Conservation (phyloP, 2,113 vertebrate genomes). For the Eptesicus fuscus region DNA sequence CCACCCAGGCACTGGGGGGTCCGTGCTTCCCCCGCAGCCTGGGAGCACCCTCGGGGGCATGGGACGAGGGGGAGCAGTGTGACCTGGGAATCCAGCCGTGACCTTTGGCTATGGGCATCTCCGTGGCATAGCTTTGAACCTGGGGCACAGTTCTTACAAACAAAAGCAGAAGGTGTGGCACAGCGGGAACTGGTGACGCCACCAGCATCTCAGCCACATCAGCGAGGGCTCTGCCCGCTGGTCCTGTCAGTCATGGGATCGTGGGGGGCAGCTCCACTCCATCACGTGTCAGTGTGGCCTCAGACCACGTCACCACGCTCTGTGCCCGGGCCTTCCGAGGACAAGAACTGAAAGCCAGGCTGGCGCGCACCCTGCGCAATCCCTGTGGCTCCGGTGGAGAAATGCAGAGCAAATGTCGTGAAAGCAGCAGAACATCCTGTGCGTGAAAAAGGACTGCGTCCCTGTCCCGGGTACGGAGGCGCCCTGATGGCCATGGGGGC, state of each 20-base stretch:
- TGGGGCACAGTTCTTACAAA: neutral
- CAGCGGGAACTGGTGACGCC: neutral
- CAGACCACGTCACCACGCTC: neutral
- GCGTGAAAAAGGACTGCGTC: neutral
- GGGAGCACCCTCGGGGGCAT: neutral
- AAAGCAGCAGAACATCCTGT: neutral
- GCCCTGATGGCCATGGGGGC: neutral
- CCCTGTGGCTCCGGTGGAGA: neutral
- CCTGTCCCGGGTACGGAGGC: neutral
- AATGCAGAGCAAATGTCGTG: neutral
- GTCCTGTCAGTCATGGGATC: neutral
- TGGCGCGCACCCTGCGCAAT: neutral
- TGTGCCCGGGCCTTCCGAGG: neutral
- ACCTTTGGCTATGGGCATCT: neutral
- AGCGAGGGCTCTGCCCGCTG: neutral
- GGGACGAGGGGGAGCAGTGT: neutral
- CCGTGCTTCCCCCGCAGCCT: conserved; percentile 6
- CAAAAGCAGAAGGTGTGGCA: neutral
- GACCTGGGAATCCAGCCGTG: neutral
- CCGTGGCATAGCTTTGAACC: neutral
- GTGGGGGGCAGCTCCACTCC: neutral
- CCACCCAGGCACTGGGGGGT: neutral
- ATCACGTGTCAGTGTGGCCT: neutral
- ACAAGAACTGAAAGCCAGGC: neutral
- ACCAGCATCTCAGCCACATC: neutral